A percentile compares a stretch with the other conserved stretches of the same genome.
These are phyloP conservation scores for Dendroctonus ponderosae DNA, from an alignment of 1,140 invertebrate species.

Conservation along the genomic window DNA sequence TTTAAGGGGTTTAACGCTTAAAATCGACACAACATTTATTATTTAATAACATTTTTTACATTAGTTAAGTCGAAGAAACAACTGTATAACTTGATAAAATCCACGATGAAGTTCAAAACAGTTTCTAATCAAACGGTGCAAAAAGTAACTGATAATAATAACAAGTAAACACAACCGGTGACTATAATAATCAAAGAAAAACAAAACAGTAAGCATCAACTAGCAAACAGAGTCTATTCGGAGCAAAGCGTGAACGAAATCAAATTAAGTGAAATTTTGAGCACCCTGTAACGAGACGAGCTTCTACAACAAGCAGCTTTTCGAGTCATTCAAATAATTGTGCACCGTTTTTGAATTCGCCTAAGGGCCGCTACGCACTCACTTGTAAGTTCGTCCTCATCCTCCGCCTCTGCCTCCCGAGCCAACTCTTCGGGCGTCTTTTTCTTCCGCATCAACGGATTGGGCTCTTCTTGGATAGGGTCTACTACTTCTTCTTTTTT, in stretches of 20 bases:
- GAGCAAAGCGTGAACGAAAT: no score
- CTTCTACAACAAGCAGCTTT: conserved; percentile 9
- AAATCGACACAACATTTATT: conserved; percentile 8
- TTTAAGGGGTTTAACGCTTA: background rate
- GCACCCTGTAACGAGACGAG: background rate
- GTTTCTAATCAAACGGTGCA: no score
- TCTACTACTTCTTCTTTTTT: conserved; percentile 85
- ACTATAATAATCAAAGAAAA: no score
- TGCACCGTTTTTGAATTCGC: conserved; percentile 44
- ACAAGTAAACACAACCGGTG: no score
- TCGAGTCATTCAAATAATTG: conserved; percentile 36
- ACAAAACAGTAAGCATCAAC: background rate
- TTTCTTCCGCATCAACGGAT: conserved; percentile 92
- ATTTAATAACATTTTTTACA: no score
- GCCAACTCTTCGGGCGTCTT: conserved; percentile 96
- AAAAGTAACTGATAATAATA: no score
- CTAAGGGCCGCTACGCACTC: conserved; percentile 55
- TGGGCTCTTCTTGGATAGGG: conserved; percentile 76
- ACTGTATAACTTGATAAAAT: no score
- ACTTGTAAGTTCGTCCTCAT: conserved; percentile 97
- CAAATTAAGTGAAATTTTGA: no score
- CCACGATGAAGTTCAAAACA: no score
- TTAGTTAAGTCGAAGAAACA: no score
- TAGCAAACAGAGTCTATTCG: background rate
- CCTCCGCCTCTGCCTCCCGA: conserved; percentile 88